Base-by-base conservation (phyloP, 2,888 invertebrate genomes). In the Gandaritis pyraliata region DNA sequence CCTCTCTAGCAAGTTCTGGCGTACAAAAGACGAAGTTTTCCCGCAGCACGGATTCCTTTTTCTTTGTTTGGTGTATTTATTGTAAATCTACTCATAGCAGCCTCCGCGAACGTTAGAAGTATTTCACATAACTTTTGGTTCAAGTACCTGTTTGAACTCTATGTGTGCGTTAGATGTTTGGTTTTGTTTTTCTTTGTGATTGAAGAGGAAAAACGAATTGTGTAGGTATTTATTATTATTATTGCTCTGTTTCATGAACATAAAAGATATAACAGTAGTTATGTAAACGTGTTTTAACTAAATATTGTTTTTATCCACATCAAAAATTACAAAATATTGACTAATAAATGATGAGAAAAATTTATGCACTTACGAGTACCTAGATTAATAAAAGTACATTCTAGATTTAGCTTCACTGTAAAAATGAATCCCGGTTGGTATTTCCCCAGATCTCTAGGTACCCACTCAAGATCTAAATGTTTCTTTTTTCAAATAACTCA, bases 31-130 rank as follows among this genome's bases (percentile, higher is more conserved):
- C 85, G 82, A 91, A 92, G 82, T 90, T 92, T 86, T 83, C 82
- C 90, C 90, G 83, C 90, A 90, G 83, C 86, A 64, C 84, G 86
- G 88, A 90, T 90, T 90, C 89, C 87, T 89, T 90, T 90, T 90
- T 88, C 90, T 90, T 91, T 92, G 91, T 91, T 91, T 88, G 86
- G 87, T 88, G 89, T 92, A 91, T 92, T 90, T 90, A 92, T 92
- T 90, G 91, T 91, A 90, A 90, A 91, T 90, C 88, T 89, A 90
- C 91, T 92, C 91, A 90, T 90, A 90, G 88, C 86, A 81, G 76
- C 79, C 78, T 76, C 78, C 83, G 78, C 76, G 76, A 73, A 74
- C 82, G 86, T 85, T 87, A 86, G 82, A 89, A 90, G 91, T 91
- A 90, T 90, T 89, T 80, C 87, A 88, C 89, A 91, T 91, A 90